Evolutionary conservation across 1,140 invertebrate species (phyloP).

Genomic region (Hyposmocoma kahamanoa): DNA sequence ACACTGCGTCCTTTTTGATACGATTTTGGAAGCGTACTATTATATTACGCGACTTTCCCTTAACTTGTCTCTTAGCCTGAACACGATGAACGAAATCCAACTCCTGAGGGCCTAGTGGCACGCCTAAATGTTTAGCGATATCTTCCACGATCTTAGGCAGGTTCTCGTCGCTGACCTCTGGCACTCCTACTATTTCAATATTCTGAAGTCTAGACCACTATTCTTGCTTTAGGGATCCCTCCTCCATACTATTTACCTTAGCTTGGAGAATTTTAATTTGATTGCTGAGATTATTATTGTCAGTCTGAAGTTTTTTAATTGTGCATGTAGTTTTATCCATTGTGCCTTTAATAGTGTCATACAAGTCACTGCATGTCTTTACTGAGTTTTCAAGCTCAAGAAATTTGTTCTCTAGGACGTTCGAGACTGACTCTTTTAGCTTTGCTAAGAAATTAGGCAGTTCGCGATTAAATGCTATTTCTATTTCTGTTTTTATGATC

Average conservation of each 20-base stretch:
- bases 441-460: too few relatives aligned
- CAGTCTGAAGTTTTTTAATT: not conserved
- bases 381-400: not conserved
- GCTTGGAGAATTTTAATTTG: not conserved
- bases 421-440: too few relatives aligned
- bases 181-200: not conserved
- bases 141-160: not conserved
- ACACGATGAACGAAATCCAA: not conserved
- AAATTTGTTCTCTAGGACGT: too few relatives aligned
- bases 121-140: not conserved
- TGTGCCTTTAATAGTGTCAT: not conserved
- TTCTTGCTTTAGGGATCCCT: not conserved
- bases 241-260: not conserved
- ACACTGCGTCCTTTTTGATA: not conserved
- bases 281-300: not conserved
- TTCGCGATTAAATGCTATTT: too few relatives aligned
- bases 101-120: not conserved
- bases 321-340: not conserved
- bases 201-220: not conserved
- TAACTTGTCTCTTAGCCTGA: not conserved
- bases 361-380: not conserved
- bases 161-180: not conserved
- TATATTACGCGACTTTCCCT: not conserved
- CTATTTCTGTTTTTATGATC: too few relatives aligned
- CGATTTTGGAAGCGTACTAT: not conserved